These are phyloP conservation scores for Enteromius anoplus DNA, from an alignment of 2,797 vertebrate species.

Conservation along the genomic window DNA sequence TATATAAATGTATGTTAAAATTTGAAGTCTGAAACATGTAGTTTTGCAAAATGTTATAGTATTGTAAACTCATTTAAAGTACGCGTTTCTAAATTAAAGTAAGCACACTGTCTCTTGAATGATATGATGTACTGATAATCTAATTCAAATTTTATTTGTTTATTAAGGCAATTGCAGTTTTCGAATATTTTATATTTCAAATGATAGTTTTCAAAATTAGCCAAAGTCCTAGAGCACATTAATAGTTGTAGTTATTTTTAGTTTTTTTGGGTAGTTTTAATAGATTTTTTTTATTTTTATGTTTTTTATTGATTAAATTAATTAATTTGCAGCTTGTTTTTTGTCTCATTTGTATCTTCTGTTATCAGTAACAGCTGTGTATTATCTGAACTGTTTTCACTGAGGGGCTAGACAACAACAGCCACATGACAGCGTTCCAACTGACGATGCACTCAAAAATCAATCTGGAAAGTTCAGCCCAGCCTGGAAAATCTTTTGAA, in stretches of 20 bases:
- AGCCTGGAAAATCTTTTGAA: conserved; percentile 32
- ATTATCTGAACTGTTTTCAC: background rate
- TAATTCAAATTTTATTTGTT: background rate
- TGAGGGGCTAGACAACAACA: background rate
- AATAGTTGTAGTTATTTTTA: background rate
- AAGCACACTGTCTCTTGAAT: background rate
- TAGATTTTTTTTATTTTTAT: background rate
- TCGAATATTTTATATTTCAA: background rate
- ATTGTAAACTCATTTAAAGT: background rate
- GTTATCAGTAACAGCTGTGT: background rate
- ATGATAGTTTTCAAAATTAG: background rate
- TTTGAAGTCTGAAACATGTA: background rate
- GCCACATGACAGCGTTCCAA: conserved; percentile 3
- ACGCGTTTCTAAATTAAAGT: background rate
- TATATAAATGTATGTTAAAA: background rate
- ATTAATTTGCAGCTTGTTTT: too few species aligned
- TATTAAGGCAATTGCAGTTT: background rate
- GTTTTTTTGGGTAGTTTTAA: background rate
- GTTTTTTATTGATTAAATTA: background rate
- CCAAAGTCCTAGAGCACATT: background rate
- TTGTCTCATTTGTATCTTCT: background rate
- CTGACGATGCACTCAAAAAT: background rate
- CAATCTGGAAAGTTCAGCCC: conserved; percentile 21
- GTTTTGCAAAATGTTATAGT: background rate
- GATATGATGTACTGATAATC: background rate